Conservation (phyloP, 2,113 vertebrate genomes). For the Nerophis ophidion region DNA sequence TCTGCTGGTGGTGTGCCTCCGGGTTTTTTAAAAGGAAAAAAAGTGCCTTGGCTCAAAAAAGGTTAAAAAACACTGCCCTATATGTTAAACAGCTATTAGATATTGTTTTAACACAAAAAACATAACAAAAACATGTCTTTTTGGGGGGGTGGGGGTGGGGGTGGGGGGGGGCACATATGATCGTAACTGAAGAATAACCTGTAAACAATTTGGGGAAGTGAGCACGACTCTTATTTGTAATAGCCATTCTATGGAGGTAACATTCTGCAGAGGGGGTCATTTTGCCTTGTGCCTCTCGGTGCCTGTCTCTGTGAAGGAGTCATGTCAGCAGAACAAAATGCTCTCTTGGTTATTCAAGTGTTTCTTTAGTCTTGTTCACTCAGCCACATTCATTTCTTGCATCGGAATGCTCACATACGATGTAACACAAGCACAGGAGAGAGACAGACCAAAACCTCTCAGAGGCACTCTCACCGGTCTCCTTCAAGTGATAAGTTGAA, state of each 20-base stretch:
- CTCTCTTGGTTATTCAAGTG: conserved; percentile 41
- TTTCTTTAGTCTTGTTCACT: conserved; percentile 29
- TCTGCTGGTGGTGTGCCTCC: no score
- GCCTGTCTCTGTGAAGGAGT: conserved; percentile 23
- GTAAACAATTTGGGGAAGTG: no score
- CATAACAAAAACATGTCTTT: no score
- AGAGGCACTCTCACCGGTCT: conserved; percentile 21
- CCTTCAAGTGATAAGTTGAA: conserved; percentile 34
- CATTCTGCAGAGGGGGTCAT: not conserved
- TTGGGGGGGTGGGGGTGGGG: no score
- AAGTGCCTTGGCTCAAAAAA: no score
- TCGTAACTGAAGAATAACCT: no score
- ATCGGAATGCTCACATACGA: conserved; percentile 2
- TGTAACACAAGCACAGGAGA: conserved; percentile 5
- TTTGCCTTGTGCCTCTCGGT: not conserved
- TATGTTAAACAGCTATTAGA: no score
- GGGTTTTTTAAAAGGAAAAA: no score
- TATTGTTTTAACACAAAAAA: no score
- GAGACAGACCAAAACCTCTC: conserved; percentile 49
- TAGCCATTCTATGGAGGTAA: not conserved
- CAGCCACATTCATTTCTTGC: conserved; percentile 19
- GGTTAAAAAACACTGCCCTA: no score
- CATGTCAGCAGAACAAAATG: conserved; percentile 32
- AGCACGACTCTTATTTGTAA: no score
- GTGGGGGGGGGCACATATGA: no score